Evolutionary conservation across 37 sponge, comb jelly and placozoan species (phyloP).

Genomic region (Amphimedon queenslandica): DNA sequence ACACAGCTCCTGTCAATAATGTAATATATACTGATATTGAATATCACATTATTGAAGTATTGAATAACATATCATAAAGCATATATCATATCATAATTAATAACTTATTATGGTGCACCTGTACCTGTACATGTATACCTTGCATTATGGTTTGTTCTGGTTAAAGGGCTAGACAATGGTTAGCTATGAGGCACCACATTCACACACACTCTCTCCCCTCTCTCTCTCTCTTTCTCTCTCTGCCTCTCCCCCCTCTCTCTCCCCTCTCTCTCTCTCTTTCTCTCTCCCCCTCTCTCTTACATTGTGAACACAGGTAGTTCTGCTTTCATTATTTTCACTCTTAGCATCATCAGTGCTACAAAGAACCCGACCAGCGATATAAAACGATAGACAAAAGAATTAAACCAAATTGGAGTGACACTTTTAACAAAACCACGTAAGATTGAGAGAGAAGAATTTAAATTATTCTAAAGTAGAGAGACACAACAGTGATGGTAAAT

Average conservation of each 20-base stretch:
- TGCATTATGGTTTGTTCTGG: too few relatives aligned
- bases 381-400: conserved; percentile 8
- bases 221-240: not conserved
- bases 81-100: too few relatives aligned
- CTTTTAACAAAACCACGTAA: not conserved
- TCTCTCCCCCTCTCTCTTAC: not conserved
- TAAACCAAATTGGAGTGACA: not conserved
- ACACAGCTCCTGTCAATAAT: too few relatives aligned
- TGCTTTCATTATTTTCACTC: conserved; percentile 56
- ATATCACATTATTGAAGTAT: too few relatives aligned
- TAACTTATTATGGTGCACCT: too few relatives aligned
- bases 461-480: not conserved
- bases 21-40: too few relatives aligned
- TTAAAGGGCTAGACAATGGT: too few relatives aligned
- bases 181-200: too few relatives aligned
- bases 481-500: not conserved
- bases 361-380: conserved; percentile 12
- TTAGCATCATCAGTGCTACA: conserved; percentile 24
- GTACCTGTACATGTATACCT: too few relatives aligned
- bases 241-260: not conserved
- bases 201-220: too few relatives aligned
- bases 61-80: too few relatives aligned
- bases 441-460: not conserved
- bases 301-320: conserved; percentile 61
- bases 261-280: not conserved